These are phyloP conservation scores for Pherbina coryleti DNA, from an alignment of 2,888 invertebrate genomes.

Conservation along the genomic window DNA sequence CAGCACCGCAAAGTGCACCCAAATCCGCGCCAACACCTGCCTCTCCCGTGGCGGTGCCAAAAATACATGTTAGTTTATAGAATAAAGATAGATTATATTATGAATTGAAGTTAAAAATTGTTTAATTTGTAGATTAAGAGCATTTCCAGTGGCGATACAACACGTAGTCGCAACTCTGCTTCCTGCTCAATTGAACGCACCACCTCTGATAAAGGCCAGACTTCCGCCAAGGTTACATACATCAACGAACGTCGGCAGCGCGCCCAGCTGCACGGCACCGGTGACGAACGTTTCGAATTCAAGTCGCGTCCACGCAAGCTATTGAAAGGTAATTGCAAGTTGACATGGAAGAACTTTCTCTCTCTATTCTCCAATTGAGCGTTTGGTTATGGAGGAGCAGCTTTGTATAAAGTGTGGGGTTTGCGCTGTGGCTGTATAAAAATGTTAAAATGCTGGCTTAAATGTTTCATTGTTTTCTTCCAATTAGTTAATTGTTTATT, in stretches of 20 bases:
- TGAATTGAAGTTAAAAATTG: background rate
- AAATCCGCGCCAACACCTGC: constrained; percentile 67
- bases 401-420: background rate
- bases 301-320: constrained; percentile 67
- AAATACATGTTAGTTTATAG: constrained; percentile 56
- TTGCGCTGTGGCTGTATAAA: background rate
- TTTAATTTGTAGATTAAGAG: constrained; percentile 61
- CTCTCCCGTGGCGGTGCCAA: constrained; percentile 65
- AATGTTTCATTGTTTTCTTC: background rate
- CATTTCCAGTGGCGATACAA: constrained; percentile 69
- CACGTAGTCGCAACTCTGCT: constrained; percentile 68
- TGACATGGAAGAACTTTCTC: too few species aligned
- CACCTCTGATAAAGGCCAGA: constrained; percentile 64
- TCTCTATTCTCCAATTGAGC: background rate
- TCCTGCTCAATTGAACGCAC: constrained; percentile 68
- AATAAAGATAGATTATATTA: background rate
- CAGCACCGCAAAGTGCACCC: constrained; percentile 56
- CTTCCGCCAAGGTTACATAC: constrained; percentile 66
- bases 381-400: constrained; percentile 6
- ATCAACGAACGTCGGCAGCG: constrained; percentile 67
- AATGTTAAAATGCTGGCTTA: background rate
- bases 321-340: constrained; percentile 63
- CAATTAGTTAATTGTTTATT: background rate
- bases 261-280: constrained; percentile 54
- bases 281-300: constrained; percentile 67